phyloP scores from a whole-genome alignment of 2,888 invertebrate species.

The Zaprionus obscuricornis region DNA sequence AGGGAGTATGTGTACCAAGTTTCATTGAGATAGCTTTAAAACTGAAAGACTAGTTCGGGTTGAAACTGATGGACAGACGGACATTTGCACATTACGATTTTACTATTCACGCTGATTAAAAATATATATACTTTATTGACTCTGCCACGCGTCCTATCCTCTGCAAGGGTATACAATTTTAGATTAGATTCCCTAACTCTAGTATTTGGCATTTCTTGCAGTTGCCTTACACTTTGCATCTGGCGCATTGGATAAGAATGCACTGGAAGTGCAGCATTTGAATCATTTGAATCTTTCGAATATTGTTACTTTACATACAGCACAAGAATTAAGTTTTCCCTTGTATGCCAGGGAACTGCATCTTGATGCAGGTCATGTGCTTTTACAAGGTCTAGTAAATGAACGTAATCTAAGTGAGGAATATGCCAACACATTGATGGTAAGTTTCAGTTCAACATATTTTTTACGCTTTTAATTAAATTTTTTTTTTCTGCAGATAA shows the following conservation, averaged over 20 bases:
- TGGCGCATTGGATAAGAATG: slow-evolving; percentile 82
- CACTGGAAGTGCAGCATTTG: slow-evolving; percentile 82
- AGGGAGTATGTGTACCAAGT: no score
- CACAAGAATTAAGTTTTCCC: slow-evolving; percentile 82
- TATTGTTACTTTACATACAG: slow-evolving; percentile 84
- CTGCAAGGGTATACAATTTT: no score
- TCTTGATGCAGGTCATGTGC: slow-evolving; percentile 67
- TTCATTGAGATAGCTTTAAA: no score
- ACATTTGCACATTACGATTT: no score
- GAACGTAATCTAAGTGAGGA: slow-evolving; percentile 83
- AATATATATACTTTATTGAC: not conserved
- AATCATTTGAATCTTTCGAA: slow-evolving; percentile 84
- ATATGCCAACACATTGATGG: slow-evolving; percentile 85
- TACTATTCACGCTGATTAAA: no score
- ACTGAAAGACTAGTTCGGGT: no score
- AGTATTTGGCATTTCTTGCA: slow-evolving; percentile 46
- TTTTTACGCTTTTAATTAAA: not conserved
- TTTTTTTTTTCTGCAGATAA: slow-evolving; percentile 51
- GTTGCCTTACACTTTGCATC: slow-evolving; percentile 83
- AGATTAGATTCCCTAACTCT: no score
- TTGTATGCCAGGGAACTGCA: slow-evolving; percentile 82
- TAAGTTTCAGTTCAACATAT: slow-evolving; percentile 62
- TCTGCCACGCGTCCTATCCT: no score
- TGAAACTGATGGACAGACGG: no score
- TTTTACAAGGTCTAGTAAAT: slow-evolving; percentile 81